Evolutionary conservation across 2,888 invertebrate genomes (phyloP), one percentile per base, ranked within the genome.

Genomic region (Sclerodermus sp.): DNA sequence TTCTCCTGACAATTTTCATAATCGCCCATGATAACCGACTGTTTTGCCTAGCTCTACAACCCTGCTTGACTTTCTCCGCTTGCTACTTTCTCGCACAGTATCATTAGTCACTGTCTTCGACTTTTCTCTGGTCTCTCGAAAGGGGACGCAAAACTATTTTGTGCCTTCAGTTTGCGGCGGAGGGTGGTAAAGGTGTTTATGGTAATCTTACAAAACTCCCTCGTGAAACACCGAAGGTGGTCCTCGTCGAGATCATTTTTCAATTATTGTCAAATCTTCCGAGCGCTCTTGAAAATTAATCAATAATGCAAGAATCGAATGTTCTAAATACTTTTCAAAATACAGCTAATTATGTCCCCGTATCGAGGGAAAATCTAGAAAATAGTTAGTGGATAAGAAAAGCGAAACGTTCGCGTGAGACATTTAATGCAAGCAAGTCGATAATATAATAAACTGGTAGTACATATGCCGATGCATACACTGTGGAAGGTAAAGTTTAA

Each of bases 81-180:
- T 47, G 47, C 45, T 60, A 57, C 61, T 67, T 62, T 60, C 63
- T 55, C 61, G 47, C 52, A 42, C 40, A 47, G 55, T 51, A 69
- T 71, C 74, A 74, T 74, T 73, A 74, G 71, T 74, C 74, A 74
- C 59, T 62, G 54, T 51, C 53, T 23, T 57, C 48, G 55, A 59
- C 64, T 60, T 66, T 65, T 60, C 62, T 58, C 49, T 44, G 51
- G 52, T 49, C 39, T 58, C 51, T 51, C 53, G 47, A 53, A 50
- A 52, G 60, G 57, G 60, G 55, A 58, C 52, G 62, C 61, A 59
- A 68, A 68, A 67, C 60, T 66, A 64, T 70, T 73, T 59, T 68
- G 49, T 45, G 14, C 37, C 49, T 51, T 58, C 56, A 47, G 52
- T 63, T 54, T 55, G 41, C 52, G 54, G 57, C 45, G 55, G 53